A percentile compares a stretch with the other conserved stretches of the same genome.
These are phyloP conservation scores for Myopa tessellatipennis DNA, from an alignment of 2,888 invertebrate genomes.

Conservation along the genomic window DNA sequence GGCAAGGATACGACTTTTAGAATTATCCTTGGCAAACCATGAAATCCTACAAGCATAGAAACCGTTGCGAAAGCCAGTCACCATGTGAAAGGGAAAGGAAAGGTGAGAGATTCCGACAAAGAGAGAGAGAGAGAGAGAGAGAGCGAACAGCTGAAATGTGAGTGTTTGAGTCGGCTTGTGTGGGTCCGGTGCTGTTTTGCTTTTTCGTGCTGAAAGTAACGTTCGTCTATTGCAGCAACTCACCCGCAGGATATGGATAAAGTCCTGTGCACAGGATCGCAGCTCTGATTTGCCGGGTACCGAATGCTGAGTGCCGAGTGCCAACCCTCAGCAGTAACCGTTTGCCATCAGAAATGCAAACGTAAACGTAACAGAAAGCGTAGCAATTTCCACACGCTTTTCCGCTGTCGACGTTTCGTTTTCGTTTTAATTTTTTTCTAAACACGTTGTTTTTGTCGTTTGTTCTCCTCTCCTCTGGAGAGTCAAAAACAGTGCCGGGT, in stretches of 20 bases:
- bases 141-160: not conserved
- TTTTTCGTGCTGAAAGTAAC: not conserved
- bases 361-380: slow-evolving; percentile 7
- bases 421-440: not conserved
- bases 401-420: not conserved
- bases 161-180: not conserved
- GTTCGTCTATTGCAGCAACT: not conserved
- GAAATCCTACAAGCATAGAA: not conserved
- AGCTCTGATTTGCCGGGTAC: not conserved
- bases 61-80: not conserved
- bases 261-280: slow-evolving; percentile 13
- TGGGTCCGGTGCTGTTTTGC: not conserved
- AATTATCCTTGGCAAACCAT: not conserved
- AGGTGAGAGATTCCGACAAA: not conserved
- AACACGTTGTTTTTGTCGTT: not conserved
- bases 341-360: not conserved
- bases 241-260: slow-evolving; percentile 8
- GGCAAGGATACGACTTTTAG: not conserved
- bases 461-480: not conserved
- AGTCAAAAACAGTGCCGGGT: too few relatives aligned
- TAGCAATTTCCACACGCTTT: slow-evolving; percentile 11
- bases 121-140: slow-evolving; percentile 1
- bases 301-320: not conserved
- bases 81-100: not conserved
- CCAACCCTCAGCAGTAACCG: not conserved